Evolutionary conservation across 2,888 invertebrate species (phyloP).

Genomic region (Alviniconcha strummeri): DNA sequence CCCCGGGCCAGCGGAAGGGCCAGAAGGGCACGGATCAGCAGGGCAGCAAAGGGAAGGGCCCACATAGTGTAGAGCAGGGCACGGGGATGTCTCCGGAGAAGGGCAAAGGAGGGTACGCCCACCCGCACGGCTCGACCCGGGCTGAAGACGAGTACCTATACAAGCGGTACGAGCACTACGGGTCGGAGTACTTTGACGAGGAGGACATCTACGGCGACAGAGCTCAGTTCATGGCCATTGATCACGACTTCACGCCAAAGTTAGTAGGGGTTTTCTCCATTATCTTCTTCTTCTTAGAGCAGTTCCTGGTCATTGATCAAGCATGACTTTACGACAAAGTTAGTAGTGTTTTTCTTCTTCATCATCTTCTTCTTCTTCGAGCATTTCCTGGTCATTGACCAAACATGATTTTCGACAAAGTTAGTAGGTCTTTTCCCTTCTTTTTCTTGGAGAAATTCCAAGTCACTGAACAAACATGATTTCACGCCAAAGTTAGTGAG

Average conservation of each 20-base stretch:
- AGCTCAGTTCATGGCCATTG: constrained; percentile 26
- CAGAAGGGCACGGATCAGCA: too few species aligned
- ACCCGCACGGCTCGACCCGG: neutral
- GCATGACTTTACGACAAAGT: neutral
- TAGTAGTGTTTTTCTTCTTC: neutral
- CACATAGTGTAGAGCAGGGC: neutral
- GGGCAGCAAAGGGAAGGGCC: neutral
- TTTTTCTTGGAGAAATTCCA: neutral
- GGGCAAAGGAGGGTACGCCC: neutral
- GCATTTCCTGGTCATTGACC: too few species aligned
- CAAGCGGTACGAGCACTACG: constrained; percentile 22
- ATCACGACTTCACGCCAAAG: constrained; percentile 33
- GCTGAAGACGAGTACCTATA: constrained; percentile 11
- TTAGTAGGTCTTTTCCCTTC: too few species aligned
- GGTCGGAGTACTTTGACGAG: constrained; percentile 10
- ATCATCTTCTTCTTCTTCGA: too few species aligned
- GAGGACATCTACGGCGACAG: constrained; percentile 6
- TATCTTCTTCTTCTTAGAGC: neutral
- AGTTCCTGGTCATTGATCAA: neutral
- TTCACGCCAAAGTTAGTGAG: constrained; percentile 17
- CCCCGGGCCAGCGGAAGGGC: too few species aligned
- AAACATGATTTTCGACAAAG: too few species aligned
- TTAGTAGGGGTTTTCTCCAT: constrained; percentile 3
- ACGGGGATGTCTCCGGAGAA: constrained; percentile 9
- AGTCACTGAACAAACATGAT: constrained; percentile 14